Percentiles rank a stretch among this genome's conserved stretches.
These are phyloP conservation scores for Dynastes maya DNA, from an alignment of 2,888 invertebrate genomes.

Conservation along the genomic window DNA sequence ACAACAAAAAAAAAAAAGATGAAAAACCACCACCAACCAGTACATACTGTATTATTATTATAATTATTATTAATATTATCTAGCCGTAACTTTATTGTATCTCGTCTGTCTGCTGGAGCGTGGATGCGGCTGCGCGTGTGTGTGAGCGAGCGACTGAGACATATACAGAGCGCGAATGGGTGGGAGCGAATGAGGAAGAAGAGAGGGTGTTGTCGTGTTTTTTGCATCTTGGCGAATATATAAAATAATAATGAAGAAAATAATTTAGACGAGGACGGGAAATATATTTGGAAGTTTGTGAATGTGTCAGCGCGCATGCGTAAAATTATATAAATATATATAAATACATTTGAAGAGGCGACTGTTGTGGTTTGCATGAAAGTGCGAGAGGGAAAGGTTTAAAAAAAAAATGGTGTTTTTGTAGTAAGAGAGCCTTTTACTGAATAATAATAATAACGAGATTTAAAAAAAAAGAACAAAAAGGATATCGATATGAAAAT, in stretches of 20 bases:
- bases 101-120: conserved; percentile 54
- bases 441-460: not conserved
- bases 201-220: not conserved
- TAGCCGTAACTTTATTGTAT: conserved; percentile 59
- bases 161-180: not conserved
- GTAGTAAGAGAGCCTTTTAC: conserved; percentile 36
- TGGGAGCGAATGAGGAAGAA: not conserved
- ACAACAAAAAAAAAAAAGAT: not conserved
- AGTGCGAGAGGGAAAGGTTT: not conserved
- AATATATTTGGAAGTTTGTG: not conserved
- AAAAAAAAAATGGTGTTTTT: not conserved
- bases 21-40: conserved; percentile 55
- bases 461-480: not conserved
- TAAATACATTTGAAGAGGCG: no score
- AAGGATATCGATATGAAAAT: conserved; percentile 35
- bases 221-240: no score
- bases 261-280: not conserved
- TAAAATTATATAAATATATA: not conserved
- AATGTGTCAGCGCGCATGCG: not conserved
- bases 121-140: conserved; percentile 45
- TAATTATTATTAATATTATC: conserved; percentile 63
- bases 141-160: not conserved
- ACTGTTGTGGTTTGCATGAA: not conserved
- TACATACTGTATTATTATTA: conserved; percentile 69
- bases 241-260: no score